Percentiles rank a stretch among this genome's conserved stretches.
phyloP scores from a whole-genome alignment of 2,888 invertebrate genomes.

The Blastobasis adustella region DNA sequence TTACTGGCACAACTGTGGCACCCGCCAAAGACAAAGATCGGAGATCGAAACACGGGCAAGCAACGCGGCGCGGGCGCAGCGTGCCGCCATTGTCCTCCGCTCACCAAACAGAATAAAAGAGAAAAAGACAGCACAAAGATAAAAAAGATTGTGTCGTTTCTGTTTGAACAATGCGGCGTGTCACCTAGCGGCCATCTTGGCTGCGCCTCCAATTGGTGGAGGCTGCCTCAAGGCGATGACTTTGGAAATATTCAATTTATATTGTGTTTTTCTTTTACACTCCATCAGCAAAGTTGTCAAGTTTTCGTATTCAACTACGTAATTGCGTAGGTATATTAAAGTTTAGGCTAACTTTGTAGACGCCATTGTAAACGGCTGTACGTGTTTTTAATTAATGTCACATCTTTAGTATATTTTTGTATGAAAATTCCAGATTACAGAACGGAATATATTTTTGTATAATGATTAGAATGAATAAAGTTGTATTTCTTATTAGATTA shows the following conservation, averaged over 20 bases:
- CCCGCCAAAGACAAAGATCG: conserved; percentile 15
- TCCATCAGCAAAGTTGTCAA: neutral
- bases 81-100: conserved; percentile 57
- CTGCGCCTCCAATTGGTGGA: conserved; percentile 14
- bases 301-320: no score
- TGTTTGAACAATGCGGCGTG: conserved; percentile 69
- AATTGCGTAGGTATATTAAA: no score
- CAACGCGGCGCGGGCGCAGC: conserved; percentile 59
- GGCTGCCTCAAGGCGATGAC: neutral
- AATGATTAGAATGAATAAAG: no score
- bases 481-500: no score
- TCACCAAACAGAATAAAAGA: conserved; percentile 45
- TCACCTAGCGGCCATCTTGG: conserved; percentile 66
- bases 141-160: conserved; percentile 68
- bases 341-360: no score
- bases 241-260: neutral
- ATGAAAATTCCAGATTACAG: no score
- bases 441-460: no score
- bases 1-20: conserved; percentile 1
- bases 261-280: neutral
- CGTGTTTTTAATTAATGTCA: no score
- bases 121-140: conserved; percentile 30
- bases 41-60: conserved; percentile 56
- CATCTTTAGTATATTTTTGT: no score
- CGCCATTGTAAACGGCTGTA: no score